phyloP scores from a whole-genome alignment of 2,888 invertebrate species.

The Mactromeris polynyma region DNA sequence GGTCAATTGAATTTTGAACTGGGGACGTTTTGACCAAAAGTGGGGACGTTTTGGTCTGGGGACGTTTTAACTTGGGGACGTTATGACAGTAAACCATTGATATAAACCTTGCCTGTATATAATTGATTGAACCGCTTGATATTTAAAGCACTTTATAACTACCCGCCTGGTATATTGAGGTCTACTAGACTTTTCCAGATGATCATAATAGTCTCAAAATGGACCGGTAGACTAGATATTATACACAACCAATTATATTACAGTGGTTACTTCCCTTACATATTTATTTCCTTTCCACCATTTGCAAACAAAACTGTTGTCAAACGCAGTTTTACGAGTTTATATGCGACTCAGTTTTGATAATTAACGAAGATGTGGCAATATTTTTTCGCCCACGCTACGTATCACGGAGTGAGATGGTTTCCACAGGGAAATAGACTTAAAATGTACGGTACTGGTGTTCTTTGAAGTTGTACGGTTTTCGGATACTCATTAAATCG shows the following conservation, averaged over 20 bases:
- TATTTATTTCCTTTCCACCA: constrained; percentile 54
- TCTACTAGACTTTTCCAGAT: no score
- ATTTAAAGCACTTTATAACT: no score
- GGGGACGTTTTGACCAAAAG: no score
- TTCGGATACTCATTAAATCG: background rate
- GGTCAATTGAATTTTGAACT: no score
- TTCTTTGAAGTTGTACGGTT: background rate
- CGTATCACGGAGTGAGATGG: constrained; percentile 84
- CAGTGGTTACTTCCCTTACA: constrained; percentile 28
- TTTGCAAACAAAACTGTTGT: constrained; percentile 71
- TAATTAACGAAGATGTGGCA: constrained; percentile 80
- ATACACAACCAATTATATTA: background rate
- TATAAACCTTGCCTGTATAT: no score
- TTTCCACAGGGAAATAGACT: constrained; percentile 83
- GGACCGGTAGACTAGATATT: background rate
- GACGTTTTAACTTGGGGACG: no score
- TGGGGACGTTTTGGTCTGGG: no score
- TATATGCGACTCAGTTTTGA: background rate
- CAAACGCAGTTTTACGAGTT: constrained; percentile 10
- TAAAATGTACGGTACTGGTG: constrained; percentile 80
- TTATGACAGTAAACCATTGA: no score
- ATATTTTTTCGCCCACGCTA: constrained; percentile 82
- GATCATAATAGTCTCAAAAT: no score
- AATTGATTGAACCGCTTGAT: no score
- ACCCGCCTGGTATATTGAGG: no score